Evolutionary conservation across 2,888 invertebrate genomes (phyloP).

Genomic region (Drosophila borealis): DNA sequence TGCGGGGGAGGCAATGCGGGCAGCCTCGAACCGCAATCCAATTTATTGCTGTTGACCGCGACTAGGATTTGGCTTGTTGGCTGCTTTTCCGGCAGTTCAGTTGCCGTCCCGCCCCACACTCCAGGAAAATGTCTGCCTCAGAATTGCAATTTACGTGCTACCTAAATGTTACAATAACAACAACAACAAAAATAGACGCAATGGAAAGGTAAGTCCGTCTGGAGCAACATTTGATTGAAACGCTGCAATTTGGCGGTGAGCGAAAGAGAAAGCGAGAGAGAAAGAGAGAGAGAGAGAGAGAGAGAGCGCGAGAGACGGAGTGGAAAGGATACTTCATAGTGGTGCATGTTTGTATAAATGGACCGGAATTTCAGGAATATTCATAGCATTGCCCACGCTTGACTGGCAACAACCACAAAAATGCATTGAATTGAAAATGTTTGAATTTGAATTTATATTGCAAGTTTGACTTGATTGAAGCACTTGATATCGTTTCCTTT

Average conservation of each 20-base stretch:
- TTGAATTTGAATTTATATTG: conserved; percentile 80
- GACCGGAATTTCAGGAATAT: conserved; percentile 63
- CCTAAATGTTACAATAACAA: conserved; percentile 56
- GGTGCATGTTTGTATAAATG: conserved; percentile 28
- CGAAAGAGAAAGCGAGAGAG: neutral
- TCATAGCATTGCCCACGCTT: conserved; percentile 66
- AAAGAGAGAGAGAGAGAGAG: neutral
- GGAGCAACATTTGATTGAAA: conserved; percentile 68
- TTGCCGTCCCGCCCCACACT: neutral
- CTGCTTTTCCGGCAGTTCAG: conserved; percentile 15
- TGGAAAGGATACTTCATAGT: conserved; percentile 41
- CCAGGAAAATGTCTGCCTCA: conserved; percentile 36
- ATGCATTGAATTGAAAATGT: conserved; percentile 78
- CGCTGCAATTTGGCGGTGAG: conserved; percentile 48
- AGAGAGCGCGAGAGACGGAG: neutral
- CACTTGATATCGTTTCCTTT: conserved; percentile 76
- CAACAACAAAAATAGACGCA: conserved; percentile 33
- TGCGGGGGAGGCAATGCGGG: conserved; percentile 3
- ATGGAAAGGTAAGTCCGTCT: conserved; percentile 33
- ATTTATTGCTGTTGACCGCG: conserved; percentile 75
- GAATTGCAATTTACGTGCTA: conserved; percentile 72
- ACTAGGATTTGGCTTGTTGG: conserved; percentile 51
- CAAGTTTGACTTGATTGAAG: conserved; percentile 77
- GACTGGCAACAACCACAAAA: conserved; percentile 76
- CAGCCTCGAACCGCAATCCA: conserved; percentile 56